These are phyloP conservation scores for Rhinella marina DNA, from an alignment of 2,797 vertebrate species.

Conservation along the genomic window DNA sequence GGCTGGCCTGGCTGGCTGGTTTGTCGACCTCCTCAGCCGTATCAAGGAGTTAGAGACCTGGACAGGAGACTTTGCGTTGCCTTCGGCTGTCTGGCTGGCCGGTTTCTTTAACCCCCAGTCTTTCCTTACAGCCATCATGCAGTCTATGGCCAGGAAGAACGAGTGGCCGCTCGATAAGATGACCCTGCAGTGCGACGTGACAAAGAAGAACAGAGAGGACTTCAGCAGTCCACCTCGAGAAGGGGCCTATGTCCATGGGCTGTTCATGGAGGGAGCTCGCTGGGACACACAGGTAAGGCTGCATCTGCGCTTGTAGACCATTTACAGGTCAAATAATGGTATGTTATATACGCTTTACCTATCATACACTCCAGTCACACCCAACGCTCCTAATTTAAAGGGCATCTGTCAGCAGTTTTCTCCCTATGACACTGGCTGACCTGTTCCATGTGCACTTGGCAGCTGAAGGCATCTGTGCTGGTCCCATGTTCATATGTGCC, in stretches of 20 bases:
- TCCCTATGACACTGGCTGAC: too few relatives aligned
- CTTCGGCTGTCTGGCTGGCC: conserved; percentile 86
- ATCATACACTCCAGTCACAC: not conserved
- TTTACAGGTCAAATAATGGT: too few relatives aligned
- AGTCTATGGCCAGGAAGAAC: conserved; percentile 83
- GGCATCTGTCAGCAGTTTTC: too few relatives aligned
- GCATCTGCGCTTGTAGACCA: not conserved
- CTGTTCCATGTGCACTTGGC: too few relatives aligned
- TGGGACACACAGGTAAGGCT: conserved; percentile 84
- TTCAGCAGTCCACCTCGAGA: conserved; percentile 85
- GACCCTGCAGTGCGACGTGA: conserved; percentile 91
- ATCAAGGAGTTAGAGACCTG: conserved; percentile 90
- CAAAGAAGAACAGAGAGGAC: conserved; percentile 89
- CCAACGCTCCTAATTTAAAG: too few relatives aligned
- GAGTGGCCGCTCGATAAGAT: conserved; percentile 94
- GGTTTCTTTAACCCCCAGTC: conserved; percentile 97
- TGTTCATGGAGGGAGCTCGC: conserved; percentile 93
- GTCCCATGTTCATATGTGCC: too few relatives aligned
- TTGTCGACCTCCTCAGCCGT: conserved; percentile 86
- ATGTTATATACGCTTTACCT: not conserved
- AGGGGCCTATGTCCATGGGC: conserved; percentile 86
- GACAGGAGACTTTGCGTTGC: conserved; percentile 85
- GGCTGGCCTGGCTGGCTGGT: conserved; percentile 84
- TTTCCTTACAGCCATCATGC: conserved; percentile 95
- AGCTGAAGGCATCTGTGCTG: too few relatives aligned